A percentile compares a stretch with the other conserved stretches of the same genome.
These are phyloP conservation scores for Cynodonichthys magdalenae DNA, from an alignment of 2,797 vertebrate species.

Conservation along the genomic window DNA sequence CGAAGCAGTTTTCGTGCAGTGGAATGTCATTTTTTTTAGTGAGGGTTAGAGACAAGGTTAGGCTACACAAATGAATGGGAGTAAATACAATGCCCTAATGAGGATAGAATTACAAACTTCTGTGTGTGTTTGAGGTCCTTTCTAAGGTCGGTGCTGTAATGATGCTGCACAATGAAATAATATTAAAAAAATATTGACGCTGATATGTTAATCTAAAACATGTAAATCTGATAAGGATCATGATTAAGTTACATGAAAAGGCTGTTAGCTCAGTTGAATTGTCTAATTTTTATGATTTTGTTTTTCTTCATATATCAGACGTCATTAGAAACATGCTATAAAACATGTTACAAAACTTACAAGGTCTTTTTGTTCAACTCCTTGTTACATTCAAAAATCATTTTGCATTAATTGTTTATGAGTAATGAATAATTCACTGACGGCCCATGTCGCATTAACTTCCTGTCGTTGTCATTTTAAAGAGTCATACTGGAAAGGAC, in stretches of 20 bases:
- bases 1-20: too few species aligned
- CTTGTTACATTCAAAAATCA: slow-evolving; percentile 32
- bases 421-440: slow-evolving; percentile 58
- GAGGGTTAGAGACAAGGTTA: too few species aligned
- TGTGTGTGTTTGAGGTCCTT: too few species aligned
- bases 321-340: background rate
- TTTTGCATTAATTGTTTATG: slow-evolving; percentile 41
- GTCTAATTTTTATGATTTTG: background rate
- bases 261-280: background rate
- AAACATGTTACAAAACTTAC: background rate
- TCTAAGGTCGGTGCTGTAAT: background rate
- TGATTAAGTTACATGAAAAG: background rate
- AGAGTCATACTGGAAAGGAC: slow-evolving; percentile 6
- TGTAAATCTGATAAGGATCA: background rate
- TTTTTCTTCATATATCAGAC: background rate
- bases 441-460: slow-evolving; percentile 12
- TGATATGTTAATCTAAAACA: background rate
- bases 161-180: background rate
- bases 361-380: slow-evolving; percentile 19
- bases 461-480: slow-evolving; percentile 26
- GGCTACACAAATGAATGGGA: too few species aligned
- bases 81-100: too few species aligned
- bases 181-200: background rate
- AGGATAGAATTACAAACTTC: background rate
- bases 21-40: too few species aligned